A percentile compares a stretch with the other conserved stretches of the same genome.
These are phyloP conservation scores for Odontocolon sp. DNA, from an alignment of 2,888 invertebrate species.

Conservation along the genomic window DNA sequence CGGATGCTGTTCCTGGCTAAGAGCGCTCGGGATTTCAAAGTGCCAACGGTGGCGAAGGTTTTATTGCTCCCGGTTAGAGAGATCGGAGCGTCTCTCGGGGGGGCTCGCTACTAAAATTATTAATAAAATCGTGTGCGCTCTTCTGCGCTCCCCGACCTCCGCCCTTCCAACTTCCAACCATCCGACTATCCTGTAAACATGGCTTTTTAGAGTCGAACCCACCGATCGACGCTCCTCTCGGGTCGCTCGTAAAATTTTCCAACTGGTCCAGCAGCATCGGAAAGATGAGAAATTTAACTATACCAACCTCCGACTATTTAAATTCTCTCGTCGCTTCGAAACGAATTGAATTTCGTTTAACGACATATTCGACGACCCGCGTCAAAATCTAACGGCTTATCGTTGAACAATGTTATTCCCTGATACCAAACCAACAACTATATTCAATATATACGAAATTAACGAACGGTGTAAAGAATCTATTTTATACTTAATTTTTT, in stretches of 20 bases:
- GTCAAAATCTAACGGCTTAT: conserved; percentile 2
- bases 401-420: conserved; percentile 33
- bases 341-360: conserved; percentile 63
- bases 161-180: conserved; percentile 47
- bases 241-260: conserved; percentile 72
- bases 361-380: conserved; percentile 45
- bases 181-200: conserved; percentile 70
- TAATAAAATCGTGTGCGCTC: conserved; percentile 72
- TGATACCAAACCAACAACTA: too few species aligned
- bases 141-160: conserved; percentile 54
- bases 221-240: conserved; percentile 40
- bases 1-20: conserved; percentile 34
- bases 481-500: too few species aligned
- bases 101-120: conserved; percentile 67
- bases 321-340: conserved; percentile 10
- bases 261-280: conserved; percentile 52
- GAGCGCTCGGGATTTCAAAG: conserved; percentile 43
- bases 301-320: conserved; percentile 34
- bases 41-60: conserved; percentile 68
- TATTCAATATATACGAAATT: too few species aligned
- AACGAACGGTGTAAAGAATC: too few species aligned
- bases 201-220: conserved; percentile 66
- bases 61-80: conserved; percentile 64
- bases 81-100: conserved; percentile 38
- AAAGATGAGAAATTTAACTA: too few species aligned